These are phyloP conservation scores for Chlamydotis undulata DNA, from an alignment of 2,113 vertebrate genomes.

Conservation along the genomic window DNA sequence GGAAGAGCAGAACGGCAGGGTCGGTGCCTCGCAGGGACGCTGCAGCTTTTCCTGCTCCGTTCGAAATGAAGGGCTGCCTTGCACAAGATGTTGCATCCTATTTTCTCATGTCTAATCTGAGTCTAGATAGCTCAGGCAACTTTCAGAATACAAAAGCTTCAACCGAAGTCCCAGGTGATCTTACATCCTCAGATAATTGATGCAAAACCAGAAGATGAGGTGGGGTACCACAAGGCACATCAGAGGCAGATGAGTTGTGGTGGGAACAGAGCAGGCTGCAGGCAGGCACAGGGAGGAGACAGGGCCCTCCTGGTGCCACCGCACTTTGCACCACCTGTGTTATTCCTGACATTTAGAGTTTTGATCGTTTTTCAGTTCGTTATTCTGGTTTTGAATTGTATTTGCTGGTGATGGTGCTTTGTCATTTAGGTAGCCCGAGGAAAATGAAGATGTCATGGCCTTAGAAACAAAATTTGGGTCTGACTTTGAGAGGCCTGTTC, in stretches of 20 bases:
- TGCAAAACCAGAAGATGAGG: background rate
- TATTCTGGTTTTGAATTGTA: background rate
- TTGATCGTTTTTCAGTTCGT: fast-evolving
- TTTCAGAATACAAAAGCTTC: background rate
- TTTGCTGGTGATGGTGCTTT: background rate
- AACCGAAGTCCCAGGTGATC: background rate
- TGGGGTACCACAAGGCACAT: background rate
- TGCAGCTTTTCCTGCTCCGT: background rate
- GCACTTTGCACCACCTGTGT: background rate
- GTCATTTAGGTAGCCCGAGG: background rate
- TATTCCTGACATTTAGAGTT: background rate
- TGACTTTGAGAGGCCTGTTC: background rate
- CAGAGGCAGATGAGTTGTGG: background rate
- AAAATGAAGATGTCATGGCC: background rate
- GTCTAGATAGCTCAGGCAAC: fast-evolving
- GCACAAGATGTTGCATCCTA: fast-evolving
- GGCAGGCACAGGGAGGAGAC: background rate
- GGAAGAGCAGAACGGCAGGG: background rate
- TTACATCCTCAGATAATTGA: background rate
- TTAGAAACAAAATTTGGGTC: background rate
- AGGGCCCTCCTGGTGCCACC: background rate
- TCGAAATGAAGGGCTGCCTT: background rate
- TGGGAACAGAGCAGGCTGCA: background rate
- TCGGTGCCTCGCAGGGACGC: fast-evolving
- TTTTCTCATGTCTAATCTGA: fast-evolving